Base-by-base conservation (phyloP, 1,140 invertebrate genomes). In the Eubasilissa regina region DNA sequence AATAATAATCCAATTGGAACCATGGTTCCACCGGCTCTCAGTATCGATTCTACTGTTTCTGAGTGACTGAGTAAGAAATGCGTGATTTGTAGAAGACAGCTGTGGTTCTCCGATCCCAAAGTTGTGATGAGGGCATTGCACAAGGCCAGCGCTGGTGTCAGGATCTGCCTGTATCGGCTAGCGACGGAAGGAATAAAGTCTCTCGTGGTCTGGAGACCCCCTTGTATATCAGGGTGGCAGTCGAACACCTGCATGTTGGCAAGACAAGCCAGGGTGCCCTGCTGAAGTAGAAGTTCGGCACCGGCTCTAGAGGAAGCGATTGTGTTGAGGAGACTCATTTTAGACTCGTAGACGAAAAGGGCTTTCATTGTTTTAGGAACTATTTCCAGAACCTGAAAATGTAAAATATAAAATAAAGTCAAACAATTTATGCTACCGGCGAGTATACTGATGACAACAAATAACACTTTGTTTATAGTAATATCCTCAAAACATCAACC, bases 281-380 rank as follows among this genome's bases (percentile, higher is more conserved):
- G 93, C 80, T 94, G 91, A 10, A 98, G 84, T 8, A 97, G 84
- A 15, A 93, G 90, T 83, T 94, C 93, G 0, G 96, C 95, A 9
- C 96, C 96, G 25, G 91, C 84, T 77, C 91, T 89, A 0, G 92
- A 93, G 15, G 92, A 92, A 0, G 95, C 93, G 80, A 97, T 90
- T 83, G 94, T 90, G 9, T 92, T 92, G 13, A 98, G 90, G 74
- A 97, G 90, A 66, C 95, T 92, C 93, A 97, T 94, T 87, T 96
- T 96, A 0, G 95, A 94, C 85, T 97, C 95, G 87, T 96, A 97
- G 0, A 97, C 91, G 88, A 96, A 98, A 0, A 97, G 87, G 0
- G 93, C 92, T 76, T 94, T 91, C 25, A 97, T 88, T 11, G 93
- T 92, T 51, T 93, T 92, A 0, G 94, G 93, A 44, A 91, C 90